Base-by-base conservation (phyloP, 2,797 vertebrate genomes). In the Gallinago nigripennis region DNA sequence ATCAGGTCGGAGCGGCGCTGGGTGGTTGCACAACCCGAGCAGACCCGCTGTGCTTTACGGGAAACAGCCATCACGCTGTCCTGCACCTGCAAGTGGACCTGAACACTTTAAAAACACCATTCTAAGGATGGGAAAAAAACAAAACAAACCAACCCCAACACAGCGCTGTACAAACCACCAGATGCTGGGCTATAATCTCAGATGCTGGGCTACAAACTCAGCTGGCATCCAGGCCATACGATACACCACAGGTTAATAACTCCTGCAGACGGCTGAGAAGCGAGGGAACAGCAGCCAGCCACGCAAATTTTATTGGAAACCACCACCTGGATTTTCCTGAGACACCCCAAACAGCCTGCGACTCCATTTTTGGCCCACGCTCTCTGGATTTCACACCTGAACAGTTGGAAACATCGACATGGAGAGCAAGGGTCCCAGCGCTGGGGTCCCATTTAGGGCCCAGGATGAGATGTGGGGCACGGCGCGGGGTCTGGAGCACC, bases 321-420 rank as follows among this genome's bases (percentile, higher is more conserved):
- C 25, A 73, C 4, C 30, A 70, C 56, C 89, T 30, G 68, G 7
- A 11, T 53, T 56, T 16, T 2, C 30, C 16, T 4, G 9, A 21
- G 66, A 19, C 15, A 5, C 23, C 39, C 31, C 58, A 20, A 20
- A 46, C 2, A 19, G 39, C 81, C 78, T 11, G 0, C 16, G 1
- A 2, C 18, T 17, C 28, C 5, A 4, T 24, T 3, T 27, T 4
- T 8, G 1, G 15, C 3, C 6, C 7, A 3, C 5, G 0, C 46
- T 65, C 20, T 16, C 20, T 21, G 2, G 23, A 25, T 12, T 35
- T 41, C 57, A 11, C 61, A 41, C 60, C 33, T 8, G 2, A 6
- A 4, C 37, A 11, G 13, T 0, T 9, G 16, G 18, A 9, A 31
- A 12, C 12, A 4, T 6, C 33, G 1, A 2, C 24, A 3, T 6